Evolutionary conservation across 2,113 vertebrate genomes (phyloP), one percentile per base, ranked within the genome.

Genomic region (Setophaga petechia): DNA sequence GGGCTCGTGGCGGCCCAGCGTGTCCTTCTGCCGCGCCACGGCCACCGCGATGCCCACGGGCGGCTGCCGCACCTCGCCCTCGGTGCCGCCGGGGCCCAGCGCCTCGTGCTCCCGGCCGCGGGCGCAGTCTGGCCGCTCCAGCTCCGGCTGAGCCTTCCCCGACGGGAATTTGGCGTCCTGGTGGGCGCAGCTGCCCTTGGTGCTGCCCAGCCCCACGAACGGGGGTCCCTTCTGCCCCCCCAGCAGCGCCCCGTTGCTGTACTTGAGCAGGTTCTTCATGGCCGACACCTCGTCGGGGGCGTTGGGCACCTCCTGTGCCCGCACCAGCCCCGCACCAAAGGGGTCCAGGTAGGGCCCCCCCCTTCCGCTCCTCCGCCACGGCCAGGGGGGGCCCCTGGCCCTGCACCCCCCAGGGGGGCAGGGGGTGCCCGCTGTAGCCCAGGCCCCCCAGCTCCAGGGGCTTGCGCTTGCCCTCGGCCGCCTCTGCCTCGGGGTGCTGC

Each of bases 261-360:
- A 99, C 84, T 99, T 99, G 19, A 99, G 98, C 85, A 99, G 97
- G 97, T 97, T 99, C 97, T 99, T 99, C 98, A 99, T 99, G 96
- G 99, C 99, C 1, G 98, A 99, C 51, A 98, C 98, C 94, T 99
- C 99, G 2, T 98, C 98, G 0, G 99, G 98, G 13, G 98, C 98
- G 2, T 96, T 90, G 16, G 98, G 97, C 88, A 98, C 97, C 80
- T 99, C 99, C 96, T 98, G 98, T 5, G 78, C 92, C 87, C 97
- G 82, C 90, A 97, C 95, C 10, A 97, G 89, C 8, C 96, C 97
- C 59, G 97, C 74, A 35, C 98, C 82, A 0, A 99, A 98, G 33
- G 99, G 98, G 87, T 99, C 99, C 97, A 99, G 98, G 96, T 99
- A 99, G 69, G 98, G 87, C 6, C 86, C 86, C 3, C 96, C 96